Conservation (phyloP, 1,140 invertebrate species). For the Lepidotrigona ventralis region DNA sequence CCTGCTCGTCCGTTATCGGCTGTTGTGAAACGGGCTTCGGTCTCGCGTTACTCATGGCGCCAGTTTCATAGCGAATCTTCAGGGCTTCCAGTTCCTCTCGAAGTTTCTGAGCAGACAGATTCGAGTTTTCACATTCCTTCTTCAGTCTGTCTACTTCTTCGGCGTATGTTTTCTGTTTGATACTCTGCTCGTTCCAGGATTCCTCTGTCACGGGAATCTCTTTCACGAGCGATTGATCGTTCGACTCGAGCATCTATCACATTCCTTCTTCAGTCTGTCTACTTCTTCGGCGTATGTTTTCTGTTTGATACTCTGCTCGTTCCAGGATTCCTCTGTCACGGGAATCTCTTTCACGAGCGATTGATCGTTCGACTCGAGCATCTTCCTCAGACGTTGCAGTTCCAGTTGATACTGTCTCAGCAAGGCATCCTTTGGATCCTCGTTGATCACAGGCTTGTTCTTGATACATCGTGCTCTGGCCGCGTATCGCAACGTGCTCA, state of each 20-base stretch:
- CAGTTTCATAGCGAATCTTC: constrained; percentile 66
- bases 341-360: constrained; percentile 33
- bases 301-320: constrained; percentile 8
- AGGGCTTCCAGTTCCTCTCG: constrained; percentile 72
- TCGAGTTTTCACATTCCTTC: constrained; percentile 73
- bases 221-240: constrained; percentile 52
- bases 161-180: constrained; percentile 45
- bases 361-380: constrained; percentile 81
- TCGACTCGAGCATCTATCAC: constrained; percentile 83
- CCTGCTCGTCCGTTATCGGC: constrained; percentile 38
- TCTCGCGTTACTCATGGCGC: neutral
- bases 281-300: constrained; percentile 65
- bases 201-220: constrained; percentile 22
- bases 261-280: constrained; percentile 71
- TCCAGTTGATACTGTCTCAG: constrained; percentile 94
- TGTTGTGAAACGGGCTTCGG: neutral
- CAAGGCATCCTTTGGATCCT: constrained; percentile 92
- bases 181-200: constrained; percentile 23
- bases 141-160: constrained; percentile 71
- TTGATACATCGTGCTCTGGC: constrained; percentile 96
- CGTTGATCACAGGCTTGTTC: constrained; percentile 95
- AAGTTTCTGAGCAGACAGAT: constrained; percentile 70
- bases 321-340: constrained; percentile 28
- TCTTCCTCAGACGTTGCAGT: constrained; percentile 86
- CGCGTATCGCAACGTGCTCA: constrained; percentile 93